phyloP scores from a whole-genome alignment of 1,140 invertebrate genomes.

The Cydia strobilella region DNA sequence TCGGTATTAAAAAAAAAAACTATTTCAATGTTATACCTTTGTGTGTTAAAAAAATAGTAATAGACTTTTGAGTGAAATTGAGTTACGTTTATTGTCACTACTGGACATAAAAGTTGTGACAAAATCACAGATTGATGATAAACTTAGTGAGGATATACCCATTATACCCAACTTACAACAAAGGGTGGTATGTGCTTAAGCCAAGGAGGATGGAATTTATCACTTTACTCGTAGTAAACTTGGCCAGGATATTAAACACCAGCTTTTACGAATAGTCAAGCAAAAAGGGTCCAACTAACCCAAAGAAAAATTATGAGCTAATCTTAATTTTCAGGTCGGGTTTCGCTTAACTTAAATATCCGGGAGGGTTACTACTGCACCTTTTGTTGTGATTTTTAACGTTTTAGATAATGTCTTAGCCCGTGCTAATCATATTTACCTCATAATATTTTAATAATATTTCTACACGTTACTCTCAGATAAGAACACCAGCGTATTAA shows the following conservation, averaged over 20 bases:
- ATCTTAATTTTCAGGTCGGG: too few species aligned
- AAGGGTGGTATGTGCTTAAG: background rate
- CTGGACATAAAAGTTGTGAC: too few species aligned
- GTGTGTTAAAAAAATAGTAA: background rate
- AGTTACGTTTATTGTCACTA: too few species aligned
- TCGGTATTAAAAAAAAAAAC: background rate
- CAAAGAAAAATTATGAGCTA: too few species aligned
- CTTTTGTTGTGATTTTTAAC: background rate
- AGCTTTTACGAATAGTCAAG: too few species aligned
- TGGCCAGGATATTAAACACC: too few species aligned
- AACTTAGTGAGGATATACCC: background rate
- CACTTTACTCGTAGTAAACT: background rate
- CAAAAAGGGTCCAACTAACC: too few species aligned
- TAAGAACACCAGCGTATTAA: slow-evolving; percentile 5
- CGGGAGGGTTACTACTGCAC: background rate
- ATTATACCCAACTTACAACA: background rate
- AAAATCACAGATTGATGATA: too few species aligned
- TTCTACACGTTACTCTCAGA: background rate
- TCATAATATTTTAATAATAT: background rate
- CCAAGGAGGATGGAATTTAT: background rate
- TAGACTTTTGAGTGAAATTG: too few species aligned
- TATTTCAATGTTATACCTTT: background rate
- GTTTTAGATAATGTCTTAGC: background rate
- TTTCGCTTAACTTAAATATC: background rate
- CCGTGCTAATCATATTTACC: background rate